These are phyloP conservation scores for Brassicogethes aeneus DNA, from an alignment of 2,888 invertebrate species.

Conservation along the genomic window DNA sequence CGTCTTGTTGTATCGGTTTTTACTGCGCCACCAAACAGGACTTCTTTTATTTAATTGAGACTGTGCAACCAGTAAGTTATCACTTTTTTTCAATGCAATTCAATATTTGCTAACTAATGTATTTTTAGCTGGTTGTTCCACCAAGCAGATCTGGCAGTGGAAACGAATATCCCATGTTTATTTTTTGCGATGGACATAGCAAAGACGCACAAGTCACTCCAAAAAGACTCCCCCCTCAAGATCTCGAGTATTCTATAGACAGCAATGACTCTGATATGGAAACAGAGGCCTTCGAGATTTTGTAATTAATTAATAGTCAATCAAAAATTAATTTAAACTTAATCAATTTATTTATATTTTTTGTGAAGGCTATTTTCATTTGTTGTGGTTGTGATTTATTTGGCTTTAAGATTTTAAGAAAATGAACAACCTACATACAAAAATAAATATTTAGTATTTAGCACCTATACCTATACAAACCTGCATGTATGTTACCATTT, in stretches of 20 bases:
- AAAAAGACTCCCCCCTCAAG: slow-evolving; percentile 25
- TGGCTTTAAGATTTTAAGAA: no score
- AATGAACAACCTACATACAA: no score
- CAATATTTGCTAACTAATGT: slow-evolving; percentile 7
- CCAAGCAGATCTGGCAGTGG: slow-evolving; percentile 34
- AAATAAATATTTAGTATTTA: no score
- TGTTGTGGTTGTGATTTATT: no score
- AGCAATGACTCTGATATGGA: slow-evolving; percentile 56
- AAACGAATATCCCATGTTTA: slow-evolving; percentile 75
- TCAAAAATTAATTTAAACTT: no score
- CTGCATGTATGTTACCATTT: no score
- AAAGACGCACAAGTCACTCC: slow-evolving; percentile 39
- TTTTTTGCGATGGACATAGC: slow-evolving; percentile 65
- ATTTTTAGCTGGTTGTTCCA: slow-evolving; percentile 26
- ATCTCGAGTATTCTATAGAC: slow-evolving; percentile 33
- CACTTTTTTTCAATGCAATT: slow-evolving; percentile 4
- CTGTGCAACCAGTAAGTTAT: slow-evolving; percentile 52
- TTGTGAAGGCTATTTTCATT: no score
- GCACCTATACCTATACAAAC: no score
- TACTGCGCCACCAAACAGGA: slow-evolving; percentile 70
- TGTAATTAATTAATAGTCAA: no score
- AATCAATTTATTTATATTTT: no score
- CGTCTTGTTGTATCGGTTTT: slow-evolving; percentile 86
- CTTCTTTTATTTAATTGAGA: slow-evolving; percentile 65
- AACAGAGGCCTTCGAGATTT: slow-evolving; percentile 64